Evolutionary conservation across 2,888 invertebrate genomes (phyloP).

Genomic region (Spicauda simplicius): DNA sequence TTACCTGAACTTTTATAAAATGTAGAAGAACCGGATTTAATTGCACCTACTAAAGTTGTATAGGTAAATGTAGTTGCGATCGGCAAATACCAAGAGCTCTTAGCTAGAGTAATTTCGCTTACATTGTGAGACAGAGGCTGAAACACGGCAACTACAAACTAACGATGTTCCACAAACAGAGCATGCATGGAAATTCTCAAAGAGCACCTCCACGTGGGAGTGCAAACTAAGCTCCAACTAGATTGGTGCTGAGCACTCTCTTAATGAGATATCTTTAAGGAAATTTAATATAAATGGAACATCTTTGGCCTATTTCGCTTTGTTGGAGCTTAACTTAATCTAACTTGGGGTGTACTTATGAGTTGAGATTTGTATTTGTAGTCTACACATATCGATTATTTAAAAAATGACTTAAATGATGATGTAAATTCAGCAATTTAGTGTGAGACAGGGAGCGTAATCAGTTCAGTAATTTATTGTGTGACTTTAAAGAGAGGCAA

Average conservation of each 20-base stretch:
- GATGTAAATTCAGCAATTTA: too few relatives aligned
- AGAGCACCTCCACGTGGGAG: constrained; percentile 11
- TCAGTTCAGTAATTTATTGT: too few relatives aligned
- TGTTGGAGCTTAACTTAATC: background rate
- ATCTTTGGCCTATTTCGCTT: constrained; percentile 1
- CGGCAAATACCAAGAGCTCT: constrained; percentile 2
- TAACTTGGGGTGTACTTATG: background rate
- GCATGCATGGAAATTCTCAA: constrained; percentile 11
- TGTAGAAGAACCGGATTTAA: background rate
- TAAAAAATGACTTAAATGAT: too few relatives aligned
- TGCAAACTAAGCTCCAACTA: constrained; percentile 11
- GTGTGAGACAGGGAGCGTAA: too few relatives aligned
- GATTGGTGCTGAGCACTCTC: constrained; percentile 4
- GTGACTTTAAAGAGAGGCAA: too few relatives aligned
- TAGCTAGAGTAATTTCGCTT: constrained; percentile 9
- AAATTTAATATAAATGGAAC: constrained; percentile 11
- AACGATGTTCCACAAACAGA: constrained; percentile 24
- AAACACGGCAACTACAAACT: constrained; percentile 22
- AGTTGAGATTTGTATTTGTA: too few relatives aligned
- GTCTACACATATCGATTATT: too few relatives aligned
- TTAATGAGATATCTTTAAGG: constrained; percentile 14
- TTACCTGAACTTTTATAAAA: too few relatives aligned
- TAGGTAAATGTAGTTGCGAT: background rate
- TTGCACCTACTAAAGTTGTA: background rate
- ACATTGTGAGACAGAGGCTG: background rate